Evolutionary conservation across 1,140 invertebrate species (phyloP), one percentile per base, ranked within the genome.

Genomic region (Neodiprion pinetum): DNA sequence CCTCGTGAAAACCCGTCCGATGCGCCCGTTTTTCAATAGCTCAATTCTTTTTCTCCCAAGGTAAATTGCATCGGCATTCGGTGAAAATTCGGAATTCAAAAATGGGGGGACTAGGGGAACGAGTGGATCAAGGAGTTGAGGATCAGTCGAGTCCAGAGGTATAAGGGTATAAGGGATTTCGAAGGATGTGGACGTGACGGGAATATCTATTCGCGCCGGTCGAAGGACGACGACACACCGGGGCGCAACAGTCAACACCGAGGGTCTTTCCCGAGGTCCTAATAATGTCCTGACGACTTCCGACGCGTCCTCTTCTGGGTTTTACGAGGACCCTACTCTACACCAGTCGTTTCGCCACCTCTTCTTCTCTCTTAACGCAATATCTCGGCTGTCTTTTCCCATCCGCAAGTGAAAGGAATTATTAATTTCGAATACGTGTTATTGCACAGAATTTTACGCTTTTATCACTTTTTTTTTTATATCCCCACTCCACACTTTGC

Each of bases 171-270:
- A 61, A 61, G 53, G 53, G 53, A 61, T 61, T 61, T 61, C 53
- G 53, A 70, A 49, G 67, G 76, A 77, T 76, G 79, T 78, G 72
- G 80, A 77, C 40, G 67, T 69, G 21, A 47, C 67, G 67, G 67
- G 67, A 47, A 69, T 69, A 47, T 61, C 4, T 61, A 40, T 65
- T 65, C 12, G 2, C 61, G 17, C 77, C 61, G 83, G 76, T 81
- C 71, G 28, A 40, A 40, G 28, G 28, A 40, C 28, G 28, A 40
- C 28, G 53, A 61, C 53, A 61, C 53, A 17, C 53, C 53, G 53
- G 11, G 53, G 53, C 53, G 53, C 53, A 61, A 61, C 53, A 61
- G 53, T 61, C 53, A 61, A 61, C 53, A 61, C 53, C n/a, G 53
- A 17, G 53, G 53, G 53, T 61, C 53, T 61, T 17, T 61, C 53